Percentiles rank a stretch among this genome's conserved stretches.
phyloP scores from a whole-genome alignment of 1,140 invertebrate genomes.

The Steinernema feltiae region DNA sequence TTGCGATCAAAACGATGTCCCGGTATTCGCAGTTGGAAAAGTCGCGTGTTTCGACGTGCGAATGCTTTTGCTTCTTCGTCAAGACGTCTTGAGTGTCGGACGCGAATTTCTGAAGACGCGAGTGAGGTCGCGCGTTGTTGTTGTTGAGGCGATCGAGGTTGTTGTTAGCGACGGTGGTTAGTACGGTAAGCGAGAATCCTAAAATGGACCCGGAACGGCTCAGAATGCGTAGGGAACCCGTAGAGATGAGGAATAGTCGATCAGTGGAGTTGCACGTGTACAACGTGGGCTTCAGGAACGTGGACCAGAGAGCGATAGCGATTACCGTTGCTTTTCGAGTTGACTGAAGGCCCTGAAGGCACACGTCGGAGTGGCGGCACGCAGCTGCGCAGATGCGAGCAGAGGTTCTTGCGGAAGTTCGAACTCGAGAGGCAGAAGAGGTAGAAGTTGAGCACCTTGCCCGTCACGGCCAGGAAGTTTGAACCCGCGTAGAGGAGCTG shows the following conservation, averaged over 20 bases:
- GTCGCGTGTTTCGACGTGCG: background rate
- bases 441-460: slow-evolving; percentile 18
- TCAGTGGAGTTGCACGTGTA: background rate
- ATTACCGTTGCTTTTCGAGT: slow-evolving; percentile 8
- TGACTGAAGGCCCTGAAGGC: background rate
- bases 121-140: background rate
- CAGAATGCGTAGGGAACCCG: background rate
- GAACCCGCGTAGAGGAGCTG: slow-evolving; percentile 13
- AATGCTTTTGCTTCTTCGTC: background rate
- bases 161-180: background rate
- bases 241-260: background rate
- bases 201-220: background rate
- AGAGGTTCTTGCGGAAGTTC: slow-evolving; percentile 16
- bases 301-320: background rate
- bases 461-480: slow-evolving; percentile 15
- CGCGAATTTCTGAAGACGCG: background rate
- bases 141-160: slow-evolving; percentile 2
- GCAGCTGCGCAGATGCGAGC: background rate
- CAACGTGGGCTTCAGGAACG: background rate
- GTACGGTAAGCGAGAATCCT: slow-evolving; percentile 7
- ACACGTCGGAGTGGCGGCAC: background rate
- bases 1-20: background rate
- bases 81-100: background rate
- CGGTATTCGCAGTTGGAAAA: background rate
- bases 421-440: slow-evolving; percentile 14